phyloP scores from a whole-genome alignment of 2,113 vertebrate species.

The Spea multiplicata region DNA sequence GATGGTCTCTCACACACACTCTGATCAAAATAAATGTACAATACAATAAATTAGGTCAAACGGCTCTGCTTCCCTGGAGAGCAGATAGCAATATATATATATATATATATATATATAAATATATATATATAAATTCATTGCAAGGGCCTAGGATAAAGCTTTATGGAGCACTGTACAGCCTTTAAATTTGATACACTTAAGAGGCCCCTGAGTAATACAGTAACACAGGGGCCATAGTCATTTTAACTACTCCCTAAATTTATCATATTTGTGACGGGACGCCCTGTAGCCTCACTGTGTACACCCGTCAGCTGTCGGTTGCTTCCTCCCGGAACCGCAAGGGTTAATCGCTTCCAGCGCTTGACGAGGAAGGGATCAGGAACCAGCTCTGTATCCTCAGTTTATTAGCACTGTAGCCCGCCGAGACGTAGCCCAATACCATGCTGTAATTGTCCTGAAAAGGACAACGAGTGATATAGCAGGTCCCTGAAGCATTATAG shows the following conservation, averaged over 20 bases:
- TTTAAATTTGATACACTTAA: background rate
- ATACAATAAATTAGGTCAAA: constrained; percentile 45
- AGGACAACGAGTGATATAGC: too few relatives aligned
- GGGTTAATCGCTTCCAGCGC: too few relatives aligned
- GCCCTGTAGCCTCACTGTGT: too few relatives aligned
- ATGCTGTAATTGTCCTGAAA: too few relatives aligned
- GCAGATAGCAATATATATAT: constrained; percentile 36
- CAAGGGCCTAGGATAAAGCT: constrained; percentile 8
- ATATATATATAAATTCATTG: background rate
- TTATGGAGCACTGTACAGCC: constrained; percentile 6
- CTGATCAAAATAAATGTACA: constrained; percentile 15
- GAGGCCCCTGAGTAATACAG: constrained; percentile 18
- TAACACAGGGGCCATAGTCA: constrained; percentile 21
- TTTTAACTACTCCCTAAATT: constrained; percentile 35
- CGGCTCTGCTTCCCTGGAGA: constrained; percentile 32
- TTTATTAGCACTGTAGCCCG: too few relatives aligned
- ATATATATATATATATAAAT: too few relatives aligned
- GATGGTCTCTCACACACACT: constrained; percentile 31
- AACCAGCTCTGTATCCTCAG: too few relatives aligned
- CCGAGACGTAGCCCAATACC: too few relatives aligned
- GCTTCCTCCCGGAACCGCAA: too few relatives aligned
- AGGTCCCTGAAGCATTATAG: too few relatives aligned
- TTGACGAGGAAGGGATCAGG: too few relatives aligned
- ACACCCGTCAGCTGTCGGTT: too few relatives aligned
- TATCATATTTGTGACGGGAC: background rate